Base-by-base conservation (phyloP, 2,113 vertebrate genomes). In the Zosterops lateralis region DNA sequence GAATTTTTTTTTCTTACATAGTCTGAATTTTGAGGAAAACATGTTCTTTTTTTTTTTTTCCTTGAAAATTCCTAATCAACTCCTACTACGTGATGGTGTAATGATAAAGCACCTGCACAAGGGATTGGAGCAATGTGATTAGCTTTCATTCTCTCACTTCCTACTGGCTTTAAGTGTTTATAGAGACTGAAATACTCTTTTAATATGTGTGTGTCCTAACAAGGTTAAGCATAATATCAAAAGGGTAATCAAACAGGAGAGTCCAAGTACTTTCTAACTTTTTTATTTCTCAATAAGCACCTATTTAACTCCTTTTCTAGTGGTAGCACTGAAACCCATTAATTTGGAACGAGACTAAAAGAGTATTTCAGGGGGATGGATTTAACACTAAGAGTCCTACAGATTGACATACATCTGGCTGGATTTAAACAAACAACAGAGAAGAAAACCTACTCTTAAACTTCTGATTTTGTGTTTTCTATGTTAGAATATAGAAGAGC, bases 131-230 rank as follows among this genome's bases (percentile, higher is more conserved):
- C 3, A 4, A 32, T 16, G 64, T 13, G 32, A 64, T 88, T 36
- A 51, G 21, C 34, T 86, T 76, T 62, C 32, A 40, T 90, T 95
- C 68, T 84, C 42, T 88, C 61, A 47, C 47, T 86, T 90, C 65
- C 72, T 87, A 47, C 45, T 61, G 48, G 29, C 40, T 93, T 84
- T 45, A 77, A 86, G 64, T 45, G 51, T 74, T 85, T 84, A 48
- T 51, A 31, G 54, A 75, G n/a, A 32, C 68, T 66, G 24, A 67
- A 85, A 64, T n/a, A 28, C 21, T 58, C 42, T 67, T 68, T 51
- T 57, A 84, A 64, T 67, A 64, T 45, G 8, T 57, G n/a, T 60
- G 10, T n/a, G 36, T 65, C n/a, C 34, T 68, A 65, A 8, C 6
- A 29, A 84, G 72, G 17, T 57, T 53, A 72, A 62, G 24, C 16